These are phyloP conservation scores for Dryomyza anilis DNA, from an alignment of 2,888 invertebrate species.

Conservation along the genomic window DNA sequence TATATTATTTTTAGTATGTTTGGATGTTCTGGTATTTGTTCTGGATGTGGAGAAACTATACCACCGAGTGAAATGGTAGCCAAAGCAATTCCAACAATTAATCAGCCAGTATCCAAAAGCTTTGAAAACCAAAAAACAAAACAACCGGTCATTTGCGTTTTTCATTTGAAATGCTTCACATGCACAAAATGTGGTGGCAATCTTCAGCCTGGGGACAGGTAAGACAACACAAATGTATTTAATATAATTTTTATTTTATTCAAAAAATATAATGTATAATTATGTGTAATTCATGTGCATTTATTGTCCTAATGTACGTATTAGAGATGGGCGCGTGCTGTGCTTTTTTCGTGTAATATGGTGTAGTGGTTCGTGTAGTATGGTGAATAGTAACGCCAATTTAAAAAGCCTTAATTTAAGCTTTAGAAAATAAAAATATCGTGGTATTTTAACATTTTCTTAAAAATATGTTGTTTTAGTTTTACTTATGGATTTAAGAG, in stretches of 20 bases:
- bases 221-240: constrained; percentile 40
- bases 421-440: too few species aligned
- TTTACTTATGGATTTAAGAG: too few species aligned
- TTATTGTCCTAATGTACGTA: too few species aligned
- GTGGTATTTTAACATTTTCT: too few species aligned
- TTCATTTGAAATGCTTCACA: constrained; percentile 92
- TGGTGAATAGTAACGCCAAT: too few species aligned
- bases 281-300: too few species aligned
- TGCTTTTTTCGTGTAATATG: too few species aligned
- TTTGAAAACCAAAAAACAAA: constrained; percentile 62
- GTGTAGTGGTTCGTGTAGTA: too few species aligned
- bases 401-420: too few species aligned
- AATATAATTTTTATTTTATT: not conserved
- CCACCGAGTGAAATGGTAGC: constrained; percentile 93
- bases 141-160: constrained; percentile 50
- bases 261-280: too few species aligned
- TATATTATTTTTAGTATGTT: constrained; percentile 79
- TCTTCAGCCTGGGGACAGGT: constrained; percentile 90
- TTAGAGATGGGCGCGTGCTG: too few species aligned
- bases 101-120: constrained; percentile 39
- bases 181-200: constrained; percentile 91
- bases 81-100: constrained; percentile 65
- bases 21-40: constrained; percentile 86
- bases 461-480: too few species aligned
- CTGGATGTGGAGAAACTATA: constrained; percentile 89